These are phyloP conservation scores for Hydrophis major DNA, from an alignment of 2,797 vertebrate genomes.

Conservation along the genomic window DNA sequence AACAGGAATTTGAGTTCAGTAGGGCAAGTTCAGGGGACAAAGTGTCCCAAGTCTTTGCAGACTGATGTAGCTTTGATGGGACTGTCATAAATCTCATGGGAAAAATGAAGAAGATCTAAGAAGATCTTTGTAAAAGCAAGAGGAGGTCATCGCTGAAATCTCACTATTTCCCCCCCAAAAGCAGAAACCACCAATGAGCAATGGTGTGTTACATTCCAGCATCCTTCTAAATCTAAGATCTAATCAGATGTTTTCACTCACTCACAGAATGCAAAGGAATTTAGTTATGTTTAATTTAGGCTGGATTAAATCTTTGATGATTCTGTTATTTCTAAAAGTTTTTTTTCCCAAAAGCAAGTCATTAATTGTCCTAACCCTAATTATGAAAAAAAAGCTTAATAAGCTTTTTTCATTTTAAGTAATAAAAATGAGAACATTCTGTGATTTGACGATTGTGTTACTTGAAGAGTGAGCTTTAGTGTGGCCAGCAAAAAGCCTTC, in stretches of 20 bases:
- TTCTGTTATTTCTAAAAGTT: constrained; percentile 25
- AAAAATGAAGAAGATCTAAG: neutral
- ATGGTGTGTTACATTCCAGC: neutral
- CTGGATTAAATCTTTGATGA: neutral
- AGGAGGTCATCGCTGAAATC: too few relatives aligned
- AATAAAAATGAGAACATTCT: neutral
- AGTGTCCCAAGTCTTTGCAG: neutral
- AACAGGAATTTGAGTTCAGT: neutral
- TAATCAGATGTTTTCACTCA: neutral
- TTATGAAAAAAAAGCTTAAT: neutral
- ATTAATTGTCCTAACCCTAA: neutral
- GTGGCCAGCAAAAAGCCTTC: neutral
- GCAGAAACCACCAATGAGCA: neutral
- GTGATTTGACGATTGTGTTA: constrained; percentile 9
- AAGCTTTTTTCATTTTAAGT: constrained; percentile 1
- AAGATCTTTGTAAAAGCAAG: neutral
- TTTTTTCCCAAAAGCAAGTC: neutral
- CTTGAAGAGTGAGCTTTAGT: constrained; percentile 2
- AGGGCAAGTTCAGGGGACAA: neutral
- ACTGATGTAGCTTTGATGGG: neutral
- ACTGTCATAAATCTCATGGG: neutral
- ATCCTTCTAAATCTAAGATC: neutral
- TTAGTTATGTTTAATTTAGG: neutral
- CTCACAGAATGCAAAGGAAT: neutral
- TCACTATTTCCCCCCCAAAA: neutral